Conservation (phyloP, 2,888 invertebrate genomes). For the Marronus borbonicus region DNA sequence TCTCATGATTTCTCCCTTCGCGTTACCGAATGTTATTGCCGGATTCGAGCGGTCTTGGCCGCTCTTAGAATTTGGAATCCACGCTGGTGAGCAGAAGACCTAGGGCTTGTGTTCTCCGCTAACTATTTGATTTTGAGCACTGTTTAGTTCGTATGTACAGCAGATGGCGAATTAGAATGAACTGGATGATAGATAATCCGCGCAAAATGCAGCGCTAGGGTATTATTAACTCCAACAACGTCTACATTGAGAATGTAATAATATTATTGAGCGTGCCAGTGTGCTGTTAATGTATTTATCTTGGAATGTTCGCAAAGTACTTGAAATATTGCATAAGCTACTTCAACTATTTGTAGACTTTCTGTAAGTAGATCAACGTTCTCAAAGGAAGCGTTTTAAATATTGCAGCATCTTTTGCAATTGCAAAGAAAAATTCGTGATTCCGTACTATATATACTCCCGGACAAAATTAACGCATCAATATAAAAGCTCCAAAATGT, state of each 20-base stretch:
- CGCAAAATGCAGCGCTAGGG: not conserved
- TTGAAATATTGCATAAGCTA: not conserved
- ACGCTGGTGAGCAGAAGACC: not conserved
- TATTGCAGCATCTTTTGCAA: too few relatives aligned
- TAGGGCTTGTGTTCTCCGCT: not conserved
- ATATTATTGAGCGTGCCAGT: too few relatives aligned
- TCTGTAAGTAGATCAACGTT: not conserved
- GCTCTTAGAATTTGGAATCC: not conserved
- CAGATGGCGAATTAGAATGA: not conserved
- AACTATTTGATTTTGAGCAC: conserved; percentile 2
- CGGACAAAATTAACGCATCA: too few relatives aligned
- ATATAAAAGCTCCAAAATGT: too few relatives aligned
- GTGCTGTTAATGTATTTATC: too few relatives aligned
- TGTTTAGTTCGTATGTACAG: not conserved
- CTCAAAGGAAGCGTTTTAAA: too few relatives aligned
- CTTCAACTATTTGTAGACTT: too few relatives aligned
- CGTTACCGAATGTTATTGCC: conserved; percentile 4
- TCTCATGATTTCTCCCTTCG: conserved; percentile 10
- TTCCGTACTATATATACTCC: too few relatives aligned
- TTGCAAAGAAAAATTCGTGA: too few relatives aligned
- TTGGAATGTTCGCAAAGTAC: too few relatives aligned
- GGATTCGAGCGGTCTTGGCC: not conserved
- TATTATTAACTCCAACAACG: conserved; percentile 2
- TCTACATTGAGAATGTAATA: too few relatives aligned
- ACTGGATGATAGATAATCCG: conserved; percentile 10